Evolutionary conservation across 1,140 invertebrate species (phyloP), one percentile per base, ranked within the genome.

Genomic region (Sitophilus oryzae): DNA sequence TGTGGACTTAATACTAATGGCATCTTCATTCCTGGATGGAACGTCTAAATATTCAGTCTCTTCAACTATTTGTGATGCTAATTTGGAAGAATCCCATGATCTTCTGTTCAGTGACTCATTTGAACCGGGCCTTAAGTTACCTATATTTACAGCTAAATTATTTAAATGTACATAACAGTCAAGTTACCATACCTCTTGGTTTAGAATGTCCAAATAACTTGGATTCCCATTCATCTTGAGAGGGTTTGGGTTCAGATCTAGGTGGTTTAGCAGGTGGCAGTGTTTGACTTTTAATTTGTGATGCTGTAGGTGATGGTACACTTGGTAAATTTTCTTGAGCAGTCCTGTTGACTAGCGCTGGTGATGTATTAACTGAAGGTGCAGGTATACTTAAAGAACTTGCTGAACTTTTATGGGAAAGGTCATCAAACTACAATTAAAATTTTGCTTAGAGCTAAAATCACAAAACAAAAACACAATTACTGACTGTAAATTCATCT

Each of bases 361-460:
- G 48, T 43, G 74, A 73, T 56, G 61, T 70, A 70, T 59, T 54
- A 18, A 10, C 57, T 18, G n/a, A 52, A 52, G 41, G 52, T n/a
- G 51, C 40, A 8, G 55, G 22, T 62, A 77, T 76, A 70, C 88
- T 88, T 2, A 92, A 69, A 10, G 88, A 91, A 67, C 88, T 90
- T 3, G 82, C 85, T 10, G 88, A 91, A 69, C 89, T 91, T 72
- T 91, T 91, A 66, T 91, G 88, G 8, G 88, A 91, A 30, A 92
- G 72, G 70, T 91, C 88, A 71, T 91, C 89, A 72, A 92, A 88
- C 71, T 82, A 56, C 25, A 73, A 74, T 19, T 46, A 23, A 20
- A 51, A 10, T 38, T 16, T 10, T 0, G 4, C 3, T 30, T 11
- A 20, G 10, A 14, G 3, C 11, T 37, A 21, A 22, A n/a, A 8